phyloP scores from a whole-genome alignment of 2,888 invertebrate genomes.

The Hololepta plana region DNA sequence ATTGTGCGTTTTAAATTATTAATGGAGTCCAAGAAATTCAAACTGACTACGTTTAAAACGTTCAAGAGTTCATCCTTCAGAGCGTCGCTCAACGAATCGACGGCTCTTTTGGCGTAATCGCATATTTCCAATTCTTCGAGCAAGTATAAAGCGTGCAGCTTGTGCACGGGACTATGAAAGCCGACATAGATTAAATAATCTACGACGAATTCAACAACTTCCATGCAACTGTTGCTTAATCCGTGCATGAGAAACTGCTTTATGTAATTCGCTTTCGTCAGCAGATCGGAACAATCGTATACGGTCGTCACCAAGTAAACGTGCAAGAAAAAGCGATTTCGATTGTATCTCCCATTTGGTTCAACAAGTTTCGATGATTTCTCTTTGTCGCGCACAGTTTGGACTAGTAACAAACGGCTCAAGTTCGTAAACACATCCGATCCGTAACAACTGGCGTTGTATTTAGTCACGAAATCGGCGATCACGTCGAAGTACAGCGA shows the following conservation, averaged over 20 bases:
- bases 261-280: conserved; percentile 8
- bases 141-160: conserved; percentile 6
- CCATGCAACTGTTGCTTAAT: conserved; percentile 5
- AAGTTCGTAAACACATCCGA: too few relatives aligned
- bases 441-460: too few relatives aligned
- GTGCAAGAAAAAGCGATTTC: conserved; percentile 7
- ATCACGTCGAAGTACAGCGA: conserved; percentile 21
- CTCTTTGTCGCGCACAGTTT: too few relatives aligned
- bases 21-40: too few relatives aligned
- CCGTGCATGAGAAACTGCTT: conserved; percentile 7
- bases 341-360: too few relatives aligned
- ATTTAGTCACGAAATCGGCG: too few relatives aligned
- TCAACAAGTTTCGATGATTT: too few relatives aligned
- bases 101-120: conserved; percentile 9
- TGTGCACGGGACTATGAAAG: conserved; percentile 6
- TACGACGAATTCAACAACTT: conserved; percentile 6
- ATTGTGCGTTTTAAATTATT: too few relatives aligned
- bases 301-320: conserved; percentile 7
- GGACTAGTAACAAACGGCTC: too few relatives aligned
- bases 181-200: conserved; percentile 11
- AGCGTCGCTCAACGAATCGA: conserved; percentile 6
- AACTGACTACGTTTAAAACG: too few relatives aligned
- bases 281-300: conserved; percentile 7
- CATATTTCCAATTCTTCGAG: conserved; percentile 7
- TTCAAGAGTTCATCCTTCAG: conserved; percentile 8